phyloP scores from a whole-genome alignment of 1,140 invertebrate species.

The Meteorus sp. region DNA sequence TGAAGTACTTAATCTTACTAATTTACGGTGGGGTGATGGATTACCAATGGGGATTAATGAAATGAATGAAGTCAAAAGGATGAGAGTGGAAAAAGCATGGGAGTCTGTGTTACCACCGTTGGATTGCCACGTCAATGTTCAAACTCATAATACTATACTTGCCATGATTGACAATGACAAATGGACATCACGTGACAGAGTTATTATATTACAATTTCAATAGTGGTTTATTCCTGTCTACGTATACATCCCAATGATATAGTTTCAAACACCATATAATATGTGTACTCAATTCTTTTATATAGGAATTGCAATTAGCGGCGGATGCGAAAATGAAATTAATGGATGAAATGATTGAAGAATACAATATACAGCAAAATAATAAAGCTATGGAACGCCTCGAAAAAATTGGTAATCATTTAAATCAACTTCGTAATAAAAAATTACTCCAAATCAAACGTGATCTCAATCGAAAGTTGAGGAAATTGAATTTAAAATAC shows the following conservation, averaged over 20 bases:
- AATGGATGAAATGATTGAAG: conserved; percentile 53
- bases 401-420: conserved; percentile 31
- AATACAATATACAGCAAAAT: conserved; percentile 54
- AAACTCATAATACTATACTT: conserved; percentile 62
- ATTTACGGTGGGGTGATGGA: conserved; percentile 61
- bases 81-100: conserved; percentile 63
- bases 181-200: conserved; percentile 68
- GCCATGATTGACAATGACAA: conserved; percentile 66
- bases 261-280: no score
- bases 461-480: conserved; percentile 56
- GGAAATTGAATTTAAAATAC: conserved; percentile 59
- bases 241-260: no score
- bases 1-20: conserved; percentile 53
- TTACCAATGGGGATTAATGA: conserved; percentile 68
- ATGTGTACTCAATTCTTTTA: conserved; percentile 12
- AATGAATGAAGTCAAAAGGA: conserved; percentile 66
- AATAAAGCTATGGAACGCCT: conserved; percentile 48
- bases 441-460: conserved; percentile 39
- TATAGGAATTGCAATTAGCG: conserved; percentile 66
- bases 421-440: conserved; percentile 34
- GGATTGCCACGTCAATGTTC: conserved; percentile 58
- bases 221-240: not conserved
- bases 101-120: conserved; percentile 61
- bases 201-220: conserved; percentile 10
- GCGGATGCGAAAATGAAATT: conserved; percentile 62